Evolutionary conservation across 2,888 invertebrate species (phyloP).

Genomic region (Lasioglossum figueresi): DNA sequence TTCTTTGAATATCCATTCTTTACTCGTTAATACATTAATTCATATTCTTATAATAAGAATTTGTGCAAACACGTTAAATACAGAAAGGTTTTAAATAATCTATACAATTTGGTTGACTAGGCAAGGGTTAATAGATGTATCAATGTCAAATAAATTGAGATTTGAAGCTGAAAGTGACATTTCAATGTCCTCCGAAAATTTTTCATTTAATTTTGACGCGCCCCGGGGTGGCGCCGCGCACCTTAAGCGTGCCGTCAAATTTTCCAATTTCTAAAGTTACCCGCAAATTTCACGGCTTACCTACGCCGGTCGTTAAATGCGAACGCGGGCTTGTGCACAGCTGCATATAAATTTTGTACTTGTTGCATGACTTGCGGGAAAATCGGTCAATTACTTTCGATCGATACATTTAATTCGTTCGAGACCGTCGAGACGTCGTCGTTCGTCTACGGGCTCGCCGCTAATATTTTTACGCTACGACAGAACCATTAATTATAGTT

Average conservation of each 20-base stretch:
- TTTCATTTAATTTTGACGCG: not conserved
- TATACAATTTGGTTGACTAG: too few relatives aligned
- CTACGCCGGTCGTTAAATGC: slow-evolving; percentile 1
- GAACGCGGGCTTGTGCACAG: not conserved
- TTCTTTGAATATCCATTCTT: too few relatives aligned
- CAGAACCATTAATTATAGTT: not conserved
- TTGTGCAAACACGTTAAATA: too few relatives aligned
- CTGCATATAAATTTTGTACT: slow-evolving; percentile 50
- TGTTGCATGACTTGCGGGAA: slow-evolving; percentile 44
- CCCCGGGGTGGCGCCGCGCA: not conserved
- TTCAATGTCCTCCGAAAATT: not conserved
- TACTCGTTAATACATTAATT: too few relatives aligned
- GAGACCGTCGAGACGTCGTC: not conserved
- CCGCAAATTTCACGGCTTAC: not conserved
- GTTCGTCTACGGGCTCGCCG: not conserved
- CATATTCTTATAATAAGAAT: too few relatives aligned
- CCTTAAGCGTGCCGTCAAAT: not conserved
- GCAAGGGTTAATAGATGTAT: too few relatives aligned
- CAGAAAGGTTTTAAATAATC: too few relatives aligned
- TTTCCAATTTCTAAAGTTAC: not conserved
- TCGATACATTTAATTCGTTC: slow-evolving; percentile 42
- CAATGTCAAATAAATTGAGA: too few relatives aligned
- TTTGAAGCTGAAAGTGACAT: too few relatives aligned
- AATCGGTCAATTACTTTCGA: slow-evolving; percentile 5
- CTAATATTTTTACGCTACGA: not conserved